Percentiles rank a stretch among this genome's conserved stretches.
Conservation (phyloP, 2,113 vertebrate species). For the Limnothrissa miodon region DNA sequence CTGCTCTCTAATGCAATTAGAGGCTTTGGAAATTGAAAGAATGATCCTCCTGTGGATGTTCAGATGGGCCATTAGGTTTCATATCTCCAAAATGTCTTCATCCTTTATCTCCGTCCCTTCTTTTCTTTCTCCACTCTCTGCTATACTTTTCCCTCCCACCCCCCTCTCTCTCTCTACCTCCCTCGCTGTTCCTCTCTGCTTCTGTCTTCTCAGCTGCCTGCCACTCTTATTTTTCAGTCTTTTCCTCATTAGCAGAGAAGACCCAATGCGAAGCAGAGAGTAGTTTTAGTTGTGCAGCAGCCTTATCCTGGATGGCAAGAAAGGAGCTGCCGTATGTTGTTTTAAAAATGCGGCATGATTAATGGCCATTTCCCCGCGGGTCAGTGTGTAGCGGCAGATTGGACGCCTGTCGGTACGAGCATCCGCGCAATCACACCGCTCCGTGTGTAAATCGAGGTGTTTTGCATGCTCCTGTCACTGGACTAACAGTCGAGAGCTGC, state of each 20-base stretch:
- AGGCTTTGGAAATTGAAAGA: conserved; percentile 67
- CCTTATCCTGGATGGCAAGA: conserved; percentile 27
- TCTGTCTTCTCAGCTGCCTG: not conserved
- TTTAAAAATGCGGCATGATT: conserved; percentile 49
- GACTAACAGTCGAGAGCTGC: not conserved
- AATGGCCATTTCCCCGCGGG: conserved; percentile 46
- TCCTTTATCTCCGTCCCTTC: conserved; percentile 44
- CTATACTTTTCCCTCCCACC: not conserved
- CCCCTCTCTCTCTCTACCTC: conserved; percentile 2
- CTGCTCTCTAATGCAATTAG: conserved; percentile 65
- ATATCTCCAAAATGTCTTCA: conserved; percentile 60
- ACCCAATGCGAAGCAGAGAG: not conserved
- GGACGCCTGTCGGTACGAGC: not conserved
- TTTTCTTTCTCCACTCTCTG: conserved; percentile 22
- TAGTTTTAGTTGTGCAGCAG: not conserved
- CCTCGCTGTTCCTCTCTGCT: conserved; percentile 21
- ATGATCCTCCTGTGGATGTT: conserved; percentile 61
- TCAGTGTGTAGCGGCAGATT: conserved; percentile 34
- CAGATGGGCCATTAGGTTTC: conserved; percentile 57
- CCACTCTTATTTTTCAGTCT: not conserved
- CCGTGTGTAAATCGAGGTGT: conserved; percentile 32
- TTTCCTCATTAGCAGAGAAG: not conserved
- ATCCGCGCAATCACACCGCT: conserved; percentile 34
- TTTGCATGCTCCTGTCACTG: conserved; percentile 32
- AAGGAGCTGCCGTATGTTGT: conserved; percentile 34